Evolutionary conservation across 2,113 vertebrate species (phyloP), one percentile per base, ranked within the genome.

Genomic region (Chaenogobius annularis): DNA sequence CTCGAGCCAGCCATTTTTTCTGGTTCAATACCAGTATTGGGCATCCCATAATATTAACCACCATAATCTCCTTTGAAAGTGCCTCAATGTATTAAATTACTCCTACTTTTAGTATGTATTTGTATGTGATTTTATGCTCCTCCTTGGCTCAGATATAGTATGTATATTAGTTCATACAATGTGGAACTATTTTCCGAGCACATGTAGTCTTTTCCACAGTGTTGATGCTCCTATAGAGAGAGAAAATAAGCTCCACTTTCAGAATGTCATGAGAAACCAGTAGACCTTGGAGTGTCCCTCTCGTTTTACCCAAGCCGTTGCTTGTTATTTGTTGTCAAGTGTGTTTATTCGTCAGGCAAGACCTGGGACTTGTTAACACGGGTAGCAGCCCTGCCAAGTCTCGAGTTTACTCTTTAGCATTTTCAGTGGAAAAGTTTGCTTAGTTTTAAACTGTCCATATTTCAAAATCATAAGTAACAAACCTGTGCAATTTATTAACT

Each of bases 401-500:
- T 74, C 66, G 68, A 72, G 37, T 83, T 81, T 81, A 64, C 69
- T 63, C 70, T 47, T 54, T 58, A 46, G 69, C 54, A 15, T 20
- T 31, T 78, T 73, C 37, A 50, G 6, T 81, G 78, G 78, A 86
- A 88, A 85, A 80, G 44, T 10, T 70, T 20, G 44, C 37, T 22
- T 74, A 59, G 50, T 73, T 70, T 35, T 35, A 74, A 84, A 77
- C 71, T 14, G 7, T 62, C 35, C 22, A 71, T 78, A 40, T 79
- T 83, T 66, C 63, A 52, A n/a, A 11, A 50, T 22, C 54, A 55
- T 55, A 4, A 55, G 22, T 20, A 10, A 55, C 47, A 50, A 7
- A 19, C 3, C 1, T 19, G 7, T 50, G 15, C 47, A 50, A 19
- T 50, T 11, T 20, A 20, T 10, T 1, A 22, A 31, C 26, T 22